A percentile compares a stretch with the other conserved stretches of the same genome.
Conservation (phyloP, 2,113 vertebrate genomes). For the Rattus norvegicus region DNA sequence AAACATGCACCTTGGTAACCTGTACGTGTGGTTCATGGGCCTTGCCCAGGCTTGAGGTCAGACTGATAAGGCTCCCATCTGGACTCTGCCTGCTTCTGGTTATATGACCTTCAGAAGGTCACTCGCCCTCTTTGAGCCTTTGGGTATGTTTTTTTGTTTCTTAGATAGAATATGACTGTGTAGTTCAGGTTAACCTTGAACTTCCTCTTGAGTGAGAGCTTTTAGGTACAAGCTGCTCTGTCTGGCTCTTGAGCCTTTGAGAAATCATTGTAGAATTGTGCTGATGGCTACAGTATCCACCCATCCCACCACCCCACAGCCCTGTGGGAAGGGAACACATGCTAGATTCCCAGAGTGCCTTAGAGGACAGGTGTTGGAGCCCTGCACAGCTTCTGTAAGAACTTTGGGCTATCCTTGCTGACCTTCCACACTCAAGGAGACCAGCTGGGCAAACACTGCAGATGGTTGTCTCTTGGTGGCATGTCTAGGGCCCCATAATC, state of each 20-base stretch:
- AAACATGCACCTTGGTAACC: not conserved
- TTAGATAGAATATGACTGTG: not conserved
- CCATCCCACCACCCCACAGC: too few species aligned
- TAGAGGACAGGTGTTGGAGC: not conserved
- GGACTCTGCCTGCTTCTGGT: not conserved
- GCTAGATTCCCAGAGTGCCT: not conserved
- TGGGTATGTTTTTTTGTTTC: not conserved
- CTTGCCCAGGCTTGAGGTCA: not conserved
- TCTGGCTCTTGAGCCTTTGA: not conserved
- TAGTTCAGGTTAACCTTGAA: not conserved
- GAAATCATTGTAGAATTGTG: not conserved
- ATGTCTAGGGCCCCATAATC: rapidly evolving
- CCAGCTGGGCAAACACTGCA: not conserved
- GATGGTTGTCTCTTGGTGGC: not conserved
- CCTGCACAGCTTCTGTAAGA: not conserved
- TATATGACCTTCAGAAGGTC: not conserved
- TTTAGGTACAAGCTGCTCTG: not conserved
- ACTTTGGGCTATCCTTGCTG: not conserved
- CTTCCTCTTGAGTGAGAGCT: not conserved
- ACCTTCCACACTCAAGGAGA: not conserved
- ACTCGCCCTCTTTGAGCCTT: not conserved
- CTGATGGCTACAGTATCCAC: not conserved
- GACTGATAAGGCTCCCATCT: not conserved
- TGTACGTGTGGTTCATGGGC: not conserved
- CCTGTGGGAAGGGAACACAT: rapidly evolving